Percentiles rank a stretch among this genome's conserved stretches.
Evolutionary conservation across 2,113 vertebrate genomes (phyloP).

Genomic region (Laticauda colubrina): DNA sequence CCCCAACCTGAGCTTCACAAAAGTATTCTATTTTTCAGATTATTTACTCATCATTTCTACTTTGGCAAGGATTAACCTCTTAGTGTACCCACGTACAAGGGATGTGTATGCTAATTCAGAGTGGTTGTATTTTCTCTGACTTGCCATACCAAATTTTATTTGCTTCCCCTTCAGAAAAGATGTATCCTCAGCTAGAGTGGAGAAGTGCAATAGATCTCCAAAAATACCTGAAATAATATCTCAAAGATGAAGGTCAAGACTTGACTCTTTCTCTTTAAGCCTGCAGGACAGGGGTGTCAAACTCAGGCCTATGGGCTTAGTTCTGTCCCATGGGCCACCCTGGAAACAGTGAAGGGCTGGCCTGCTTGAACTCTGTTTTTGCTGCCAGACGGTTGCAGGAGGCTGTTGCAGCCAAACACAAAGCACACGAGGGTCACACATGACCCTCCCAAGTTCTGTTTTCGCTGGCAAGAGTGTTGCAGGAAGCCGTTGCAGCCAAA

Average conservation of each 20-base stretch:
- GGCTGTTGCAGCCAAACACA: too few relatives aligned
- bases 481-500: too few relatives aligned
- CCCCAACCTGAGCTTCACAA: not conserved
- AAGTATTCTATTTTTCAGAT: not conserved
- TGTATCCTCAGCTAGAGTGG: not conserved
- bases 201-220: not conserved
- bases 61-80: not conserved
- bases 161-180: not conserved
- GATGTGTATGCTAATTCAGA: not conserved
- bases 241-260: not conserved
- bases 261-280: not conserved
- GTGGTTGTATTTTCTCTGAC: not conserved
- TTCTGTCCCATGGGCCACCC: too few relatives aligned
- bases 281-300: not conserved
- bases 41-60: not conserved
- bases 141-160: not conserved
- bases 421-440: too few relatives aligned
- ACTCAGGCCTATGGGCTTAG: too few relatives aligned
- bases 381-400: too few relatives aligned
- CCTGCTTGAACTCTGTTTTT: too few relatives aligned
- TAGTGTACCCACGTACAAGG: not conserved
- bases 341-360: too few relatives aligned
- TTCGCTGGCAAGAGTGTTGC: too few relatives aligned
- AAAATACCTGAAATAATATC: not conserved
- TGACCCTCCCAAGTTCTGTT: too few relatives aligned